Base-by-base conservation (phyloP, 2,113 vertebrate species). In the Pygoscelis antarcticus region DNA sequence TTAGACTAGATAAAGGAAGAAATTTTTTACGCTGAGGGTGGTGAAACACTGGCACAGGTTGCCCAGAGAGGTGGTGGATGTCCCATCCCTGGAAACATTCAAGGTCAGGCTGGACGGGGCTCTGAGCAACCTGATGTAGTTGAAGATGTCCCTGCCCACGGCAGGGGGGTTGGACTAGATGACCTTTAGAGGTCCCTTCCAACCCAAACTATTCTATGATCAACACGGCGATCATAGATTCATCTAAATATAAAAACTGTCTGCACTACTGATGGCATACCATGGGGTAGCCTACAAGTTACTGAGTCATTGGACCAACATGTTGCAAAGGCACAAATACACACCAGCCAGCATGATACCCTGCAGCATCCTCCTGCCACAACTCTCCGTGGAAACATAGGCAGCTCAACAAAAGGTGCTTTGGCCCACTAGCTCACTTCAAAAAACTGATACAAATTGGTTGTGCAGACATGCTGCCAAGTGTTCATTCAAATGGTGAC, bases 391-490 rank as follows among this genome's bases (percentile, higher is more conserved):
- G 46, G 40, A 78, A 70, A 78, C 0, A 4, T 3, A 34, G 22
- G 42, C 36, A 87, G 55, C 36, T 34, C 60, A 82, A 52, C 51
- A 55, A 66, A 71, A 92, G 44, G 61, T 42, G 64, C 68, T 87
- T 42, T 71, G 64, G 13, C 36, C 65, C 69, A 81, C 7, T 1
- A 29, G 8, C 16, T 75, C 42, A 7, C 21, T 62, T 15, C 34
- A 71, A 62, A 69, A 11, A 66, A 16, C 27, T 54, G 46, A 52
- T 40, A 44, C 5, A 34, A 84, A 49, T 8, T 4, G 13, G 42
- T 54, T 0, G 0, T 8, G 11, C 36, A 61, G 47, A 68, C 42
- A 13, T 29, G 12, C 23, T 47, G 61, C 25, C 47, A 32, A 42
- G 13, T 16, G 12, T 34, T 58, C 30, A 14, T 30, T 78, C 36